Evolutionary conservation across 2,888 invertebrate genomes (phyloP), one percentile per base, ranked within the genome.

Genomic region (Eupithecia insigniata): DNA sequence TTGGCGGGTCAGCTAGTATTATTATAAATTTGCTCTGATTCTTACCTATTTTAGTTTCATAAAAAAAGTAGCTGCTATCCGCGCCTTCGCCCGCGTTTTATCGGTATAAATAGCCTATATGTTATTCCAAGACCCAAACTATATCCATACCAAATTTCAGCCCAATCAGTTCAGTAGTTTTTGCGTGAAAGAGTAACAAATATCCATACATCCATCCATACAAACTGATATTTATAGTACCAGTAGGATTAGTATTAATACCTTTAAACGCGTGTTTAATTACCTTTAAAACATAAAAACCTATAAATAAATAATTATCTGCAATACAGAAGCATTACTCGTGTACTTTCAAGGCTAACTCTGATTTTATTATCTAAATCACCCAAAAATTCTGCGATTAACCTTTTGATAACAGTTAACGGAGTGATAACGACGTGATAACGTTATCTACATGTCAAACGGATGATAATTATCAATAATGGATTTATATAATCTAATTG

Each of bases 291-390:
- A 60, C n/a, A 28, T 30, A 61, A 61, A 61, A 61, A 22, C 64
- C 16, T 60, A 30, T 70, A 39, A 69, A 66, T 71, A 64, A 67
- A 18, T 3, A 32, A 68, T 71, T 39, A 72, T 72, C 71, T 51
- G 34, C 68, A 72, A 72, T 72, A 65, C 71, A 68, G 68, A 43
- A 72, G 71, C 43, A 72, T 72, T 68, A 72, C 62, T n/a, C 64
- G 43, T 72, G 71, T 65, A 43, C 2, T 0, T 43, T 26, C 36
- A 28, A 64, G 64, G 36, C 60, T 67, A 12, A 36, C 58, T 72
- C 46, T 68, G 71, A 72, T 72, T 72, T 72, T 32, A 2, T 4
- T 71, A 72, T 72, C 71, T 51, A 66, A 66, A 70, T 70, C 34
- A 66, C 60, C 34, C 4, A 61, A n/a, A 70, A 70, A 61, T 61